phyloP scores from a whole-genome alignment of 2,888 invertebrate genomes.

The Caenorhabditis japonica region DNA sequence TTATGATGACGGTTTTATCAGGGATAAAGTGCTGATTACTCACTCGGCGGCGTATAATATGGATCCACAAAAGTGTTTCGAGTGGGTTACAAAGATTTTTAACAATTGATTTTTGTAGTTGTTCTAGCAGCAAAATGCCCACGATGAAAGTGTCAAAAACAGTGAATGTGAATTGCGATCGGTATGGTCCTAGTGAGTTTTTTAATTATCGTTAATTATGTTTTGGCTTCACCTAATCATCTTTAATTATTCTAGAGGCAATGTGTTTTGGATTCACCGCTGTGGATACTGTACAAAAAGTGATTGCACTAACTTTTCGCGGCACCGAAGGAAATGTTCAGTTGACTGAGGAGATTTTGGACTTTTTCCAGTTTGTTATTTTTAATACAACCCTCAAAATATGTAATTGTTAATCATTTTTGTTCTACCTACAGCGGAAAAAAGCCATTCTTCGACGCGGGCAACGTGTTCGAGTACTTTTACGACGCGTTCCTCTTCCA shows the following conservation, averaged over 20 bases:
- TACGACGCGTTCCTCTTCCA: constrained; percentile 58
- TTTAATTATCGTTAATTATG: constrained; percentile 18
- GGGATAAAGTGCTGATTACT: constrained; percentile 57
- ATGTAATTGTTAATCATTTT: no score
- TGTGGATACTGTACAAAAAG: constrained; percentile 32
- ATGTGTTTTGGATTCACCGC: constrained; percentile 52
- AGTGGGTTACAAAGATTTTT: no score
- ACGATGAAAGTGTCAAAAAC: constrained; percentile 38
- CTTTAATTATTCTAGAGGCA: constrained; percentile 28
- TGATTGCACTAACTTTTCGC: constrained; percentile 55
- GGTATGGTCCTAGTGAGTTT: constrained; percentile 27
- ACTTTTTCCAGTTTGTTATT: constrained; percentile 46
- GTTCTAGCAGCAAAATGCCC: constrained; percentile 49
- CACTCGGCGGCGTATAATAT: constrained; percentile 57
- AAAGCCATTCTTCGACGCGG: constrained; percentile 51
- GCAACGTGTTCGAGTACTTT: constrained; percentile 63
- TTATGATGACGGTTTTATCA: constrained; percentile 54
- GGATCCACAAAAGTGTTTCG: constrained; percentile 59
- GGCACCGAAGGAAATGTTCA: constrained; percentile 55
- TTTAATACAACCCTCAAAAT: not conserved
- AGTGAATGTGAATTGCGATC: constrained; percentile 31
- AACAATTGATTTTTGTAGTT: no score
- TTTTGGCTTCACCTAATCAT: constrained; percentile 9
- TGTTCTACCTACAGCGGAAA: constrained; percentile 33
- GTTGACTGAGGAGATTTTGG: constrained; percentile 47